These are phyloP conservation scores for Smittia aterrima DNA, from an alignment of 2,888 invertebrate genomes.

Conservation along the genomic window DNA sequence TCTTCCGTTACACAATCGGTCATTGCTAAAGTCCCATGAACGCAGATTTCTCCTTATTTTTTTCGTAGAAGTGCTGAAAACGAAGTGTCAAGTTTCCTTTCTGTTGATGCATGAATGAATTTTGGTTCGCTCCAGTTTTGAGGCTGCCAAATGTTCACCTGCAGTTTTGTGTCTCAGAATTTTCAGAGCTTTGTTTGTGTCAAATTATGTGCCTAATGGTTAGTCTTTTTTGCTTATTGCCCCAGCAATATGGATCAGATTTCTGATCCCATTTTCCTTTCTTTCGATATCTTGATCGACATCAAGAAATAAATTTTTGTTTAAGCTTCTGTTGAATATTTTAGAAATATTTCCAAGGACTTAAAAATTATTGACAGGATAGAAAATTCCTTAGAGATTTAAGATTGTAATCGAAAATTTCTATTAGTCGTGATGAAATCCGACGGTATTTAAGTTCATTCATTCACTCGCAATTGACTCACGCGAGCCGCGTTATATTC, in stretches of 20 bases:
- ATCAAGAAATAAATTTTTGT: not conserved
- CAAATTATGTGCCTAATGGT: slow-evolving; percentile 9
- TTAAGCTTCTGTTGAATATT: too few relatives aligned
- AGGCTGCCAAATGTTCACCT: slow-evolving; percentile 32
- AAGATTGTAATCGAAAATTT: too few relatives aligned
- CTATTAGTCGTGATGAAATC: too few relatives aligned
- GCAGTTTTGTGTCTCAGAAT: slow-evolving; percentile 2
- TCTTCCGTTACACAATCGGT: not conserved
- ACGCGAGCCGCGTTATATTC: not conserved
- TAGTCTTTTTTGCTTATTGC: slow-evolving; percentile 14
- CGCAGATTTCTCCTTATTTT: not conserved
- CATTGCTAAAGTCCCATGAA: not conserved
- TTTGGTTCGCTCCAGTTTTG: not conserved
- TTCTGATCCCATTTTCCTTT: not conserved
- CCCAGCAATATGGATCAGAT: not conserved
- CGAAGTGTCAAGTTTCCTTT: slow-evolving; percentile 28
- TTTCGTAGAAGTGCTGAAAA: not conserved
- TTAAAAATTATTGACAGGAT: too few relatives aligned
- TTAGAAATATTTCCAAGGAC: too few relatives aligned
- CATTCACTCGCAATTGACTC: too few relatives aligned
- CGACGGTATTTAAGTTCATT: too few relatives aligned
- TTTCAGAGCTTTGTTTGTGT: not conserved
- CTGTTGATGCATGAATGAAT: slow-evolving; percentile 5
- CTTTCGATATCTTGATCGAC: not conserved
- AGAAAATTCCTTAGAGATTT: too few relatives aligned